Base-by-base conservation (phyloP, 2,888 invertebrate species). In the Drosophila kanekoi region DNA sequence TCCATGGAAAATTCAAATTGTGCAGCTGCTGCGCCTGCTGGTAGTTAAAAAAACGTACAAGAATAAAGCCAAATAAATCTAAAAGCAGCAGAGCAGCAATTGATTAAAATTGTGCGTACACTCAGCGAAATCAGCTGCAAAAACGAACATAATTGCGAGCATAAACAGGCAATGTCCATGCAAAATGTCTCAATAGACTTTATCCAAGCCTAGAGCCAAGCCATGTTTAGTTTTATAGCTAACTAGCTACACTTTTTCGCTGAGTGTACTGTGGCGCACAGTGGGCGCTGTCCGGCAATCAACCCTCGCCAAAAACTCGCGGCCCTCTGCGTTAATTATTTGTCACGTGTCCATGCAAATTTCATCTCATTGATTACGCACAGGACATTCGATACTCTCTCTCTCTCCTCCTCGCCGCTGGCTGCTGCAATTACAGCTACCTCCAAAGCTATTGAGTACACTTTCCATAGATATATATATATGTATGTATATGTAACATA, bases 301-400 rank as follows among this genome's bases (percentile, higher is more conserved):
- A 44, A 44, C 52, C 59, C 47, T 28, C 58, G 37, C 16, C n/a
- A 4, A 13, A 13, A 9, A 11, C 16, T 18, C 8, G 11, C 44
- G 32, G 40, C 18, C 38, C 58, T 62, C 58, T 61, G 51, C 68
- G 68, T 78, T 84, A 88, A 89, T 90, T 90, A 88, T 89, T 82
- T 89, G 90, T 90, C 91, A 90, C 91, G 89, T 90, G 90, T 87
- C 87, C 89, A 89, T 89, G 91, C 89, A 89, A 89, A 89, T 89
- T 89, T 87, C 58, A 72, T 86, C 76, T 72, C 88, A 77, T 81
- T 90, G 83, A 84, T 90, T 85, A 76, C 73, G 69, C 51, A 41
- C 68, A 82, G 87, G 87, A 88, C 59, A 89, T 90, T 72, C 54
- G 91, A 89, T 88, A 86, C 75, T 73, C 83, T 86, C 68, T 23